Evolutionary conservation across 2,888 invertebrate species (phyloP).

Genomic region (Crossocerus cetratus): DNA sequence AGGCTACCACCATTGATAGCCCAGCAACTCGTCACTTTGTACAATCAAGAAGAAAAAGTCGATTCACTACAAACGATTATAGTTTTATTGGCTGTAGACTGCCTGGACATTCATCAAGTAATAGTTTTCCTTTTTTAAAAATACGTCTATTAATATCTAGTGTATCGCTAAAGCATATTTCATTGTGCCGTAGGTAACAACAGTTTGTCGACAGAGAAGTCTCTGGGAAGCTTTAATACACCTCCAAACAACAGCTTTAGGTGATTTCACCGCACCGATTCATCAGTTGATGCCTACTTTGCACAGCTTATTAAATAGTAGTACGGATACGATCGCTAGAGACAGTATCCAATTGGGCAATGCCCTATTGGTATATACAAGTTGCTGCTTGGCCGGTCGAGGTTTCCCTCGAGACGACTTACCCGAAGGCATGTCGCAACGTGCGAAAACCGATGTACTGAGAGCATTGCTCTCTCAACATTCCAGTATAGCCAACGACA

Average conservation of each 20-base stretch:
- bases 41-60: conserved; percentile 82
- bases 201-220: conserved; percentile 81
- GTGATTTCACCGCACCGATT: conserved; percentile 84
- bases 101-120: conserved; percentile 83
- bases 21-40: conserved; percentile 83
- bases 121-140: conserved; percentile 8
- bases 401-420: conserved; percentile 86
- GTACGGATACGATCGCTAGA: conserved; percentile 55
- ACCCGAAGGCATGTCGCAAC: conserved; percentile 80
- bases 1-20: conserved; percentile 81
- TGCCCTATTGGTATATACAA: conserved; percentile 90
- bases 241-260: conserved; percentile 83
- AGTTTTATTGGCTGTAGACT: conserved; percentile 81
- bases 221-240: conserved; percentile 84
- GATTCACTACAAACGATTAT: conserved; percentile 85
- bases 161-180: not conserved
- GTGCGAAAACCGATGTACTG: conserved; percentile 87
- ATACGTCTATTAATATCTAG: not conserved
- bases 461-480: conserved; percentile 84
- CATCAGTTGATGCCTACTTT: conserved; percentile 81
- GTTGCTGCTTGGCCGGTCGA: conserved; percentile 91
- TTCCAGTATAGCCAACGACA: conserved; percentile 80
- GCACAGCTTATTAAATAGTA: conserved; percentile 72
- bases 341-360: conserved; percentile 83
- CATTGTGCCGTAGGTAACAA: conserved; percentile 75